Evolutionary conservation across 2,888 invertebrate species (phyloP).

Genomic region (Drosophila birchii): DNA sequence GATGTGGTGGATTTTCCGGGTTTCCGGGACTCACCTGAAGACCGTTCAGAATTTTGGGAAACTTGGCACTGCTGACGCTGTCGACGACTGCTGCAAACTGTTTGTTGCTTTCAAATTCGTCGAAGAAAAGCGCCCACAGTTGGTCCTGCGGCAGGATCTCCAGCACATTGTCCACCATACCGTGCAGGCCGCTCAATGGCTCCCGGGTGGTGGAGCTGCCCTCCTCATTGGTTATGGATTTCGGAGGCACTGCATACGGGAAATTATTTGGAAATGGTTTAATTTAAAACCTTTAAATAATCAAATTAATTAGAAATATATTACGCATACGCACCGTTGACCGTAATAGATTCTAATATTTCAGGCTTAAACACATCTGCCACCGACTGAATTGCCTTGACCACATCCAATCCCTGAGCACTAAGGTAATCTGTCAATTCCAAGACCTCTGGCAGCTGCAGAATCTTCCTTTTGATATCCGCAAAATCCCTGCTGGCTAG

Average conservation of each 20-base stretch:
- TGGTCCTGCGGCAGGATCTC: constrained; percentile 84
- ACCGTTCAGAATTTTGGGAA: constrained; percentile 78
- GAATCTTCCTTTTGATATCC: constrained; percentile 71
- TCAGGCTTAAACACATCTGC: constrained; percentile 60
- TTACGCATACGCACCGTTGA: constrained; percentile 61
- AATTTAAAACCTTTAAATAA: too few species aligned
- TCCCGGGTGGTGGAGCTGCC: constrained; percentile 45
- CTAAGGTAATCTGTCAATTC: constrained; percentile 81
- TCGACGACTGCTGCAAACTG: constrained; percentile 82
- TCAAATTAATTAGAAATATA: background rate
- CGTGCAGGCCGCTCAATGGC: constrained; percentile 81
- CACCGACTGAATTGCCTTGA: constrained; percentile 70
- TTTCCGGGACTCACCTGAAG: constrained; percentile 79
- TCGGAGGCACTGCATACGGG: background rate
- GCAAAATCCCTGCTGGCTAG: constrained; percentile 76
- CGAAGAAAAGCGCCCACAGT: constrained; percentile 83
- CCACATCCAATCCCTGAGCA: constrained; percentile 81
- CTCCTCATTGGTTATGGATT: constrained; percentile 16
- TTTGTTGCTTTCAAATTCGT: constrained; percentile 82
- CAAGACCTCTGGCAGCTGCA: constrained; percentile 79
- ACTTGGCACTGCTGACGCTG: constrained; percentile 81
- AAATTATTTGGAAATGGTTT: background rate
- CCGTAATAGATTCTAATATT: constrained; percentile 15
- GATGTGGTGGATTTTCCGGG: background rate
- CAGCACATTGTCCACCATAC: constrained; percentile 82